Percentiles rank a stretch among this genome's conserved stretches.
These are phyloP conservation scores for Erebia palarica DNA, from an alignment of 2,888 invertebrate genomes.

Conservation along the genomic window DNA sequence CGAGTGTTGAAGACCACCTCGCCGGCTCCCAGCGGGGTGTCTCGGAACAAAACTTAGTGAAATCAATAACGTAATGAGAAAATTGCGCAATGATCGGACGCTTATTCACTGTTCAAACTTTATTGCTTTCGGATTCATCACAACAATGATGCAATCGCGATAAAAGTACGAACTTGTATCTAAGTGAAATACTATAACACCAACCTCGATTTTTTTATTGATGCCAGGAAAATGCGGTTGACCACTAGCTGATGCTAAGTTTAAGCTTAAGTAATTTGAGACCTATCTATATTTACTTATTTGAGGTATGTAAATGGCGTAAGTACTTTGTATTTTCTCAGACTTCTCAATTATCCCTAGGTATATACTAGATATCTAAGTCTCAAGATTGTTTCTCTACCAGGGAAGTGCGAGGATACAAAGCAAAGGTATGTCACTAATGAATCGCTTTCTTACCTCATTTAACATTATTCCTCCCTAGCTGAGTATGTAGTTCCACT, in stretches of 20 bases:
- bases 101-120: constrained; percentile 55
- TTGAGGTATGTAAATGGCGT: no score
- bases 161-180: constrained; percentile 26
- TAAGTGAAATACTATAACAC: constrained; percentile 9
- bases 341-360: no score
- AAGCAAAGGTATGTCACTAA: no score
- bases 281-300: no score
- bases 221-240: background rate
- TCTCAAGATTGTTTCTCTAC: no score
- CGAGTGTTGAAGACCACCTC: constrained; percentile 49
- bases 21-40: constrained; percentile 61
- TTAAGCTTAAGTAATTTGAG: no score
- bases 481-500: no score
- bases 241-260: background rate
- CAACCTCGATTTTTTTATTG: constrained; percentile 6
- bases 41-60: constrained; percentile 68
- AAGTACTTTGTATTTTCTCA: no score
- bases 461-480: no score
- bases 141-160: constrained; percentile 48
- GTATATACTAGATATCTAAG: no score
- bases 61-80: constrained; percentile 79
- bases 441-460: no score
- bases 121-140: constrained; percentile 49
- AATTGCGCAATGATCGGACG: constrained; percentile 66
- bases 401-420: no score